Conservation (phyloP, 2,888 invertebrate genomes). For the Heliconius charithonia region DNA sequence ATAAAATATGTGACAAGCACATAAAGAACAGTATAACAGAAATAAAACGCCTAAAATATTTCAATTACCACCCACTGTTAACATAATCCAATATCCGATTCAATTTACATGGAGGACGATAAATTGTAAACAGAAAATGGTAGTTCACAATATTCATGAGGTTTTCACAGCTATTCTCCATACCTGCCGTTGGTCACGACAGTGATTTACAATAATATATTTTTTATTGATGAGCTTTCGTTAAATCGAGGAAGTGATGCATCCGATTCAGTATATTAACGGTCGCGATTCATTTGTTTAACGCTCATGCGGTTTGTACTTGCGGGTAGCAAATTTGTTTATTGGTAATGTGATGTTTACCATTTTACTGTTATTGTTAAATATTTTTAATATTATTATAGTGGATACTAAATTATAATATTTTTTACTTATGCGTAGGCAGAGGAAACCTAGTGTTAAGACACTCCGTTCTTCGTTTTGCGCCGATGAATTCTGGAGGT, state of each 20-base stretch:
- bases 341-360: neutral
- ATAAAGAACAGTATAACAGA: constrained; percentile 2
- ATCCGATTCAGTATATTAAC: constrained; percentile 9
- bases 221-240: constrained; percentile 19
- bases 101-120: constrained; percentile 46
- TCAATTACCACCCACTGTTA: constrained; percentile 43
- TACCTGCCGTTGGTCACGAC: constrained; percentile 57
- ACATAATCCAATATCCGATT: constrained; percentile 44
- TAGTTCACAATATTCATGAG: constrained; percentile 54
- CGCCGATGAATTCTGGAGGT: no score
- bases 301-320: neutral
- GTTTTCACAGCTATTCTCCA: constrained; percentile 56
- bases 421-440: no score
- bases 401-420: neutral
- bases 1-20: constrained; percentile 2
- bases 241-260: constrained; percentile 13
- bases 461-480: no score
- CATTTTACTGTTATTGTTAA: neutral
- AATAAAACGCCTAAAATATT: constrained; percentile 37
- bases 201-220: constrained; percentile 47
- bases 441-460: no score
- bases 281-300: neutral
- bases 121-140: constrained; percentile 51
- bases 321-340: neutral
- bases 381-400: neutral